Evolutionary conservation across 1,140 invertebrate species (phyloP).

Genomic region (Cotesia typhae): DNA sequence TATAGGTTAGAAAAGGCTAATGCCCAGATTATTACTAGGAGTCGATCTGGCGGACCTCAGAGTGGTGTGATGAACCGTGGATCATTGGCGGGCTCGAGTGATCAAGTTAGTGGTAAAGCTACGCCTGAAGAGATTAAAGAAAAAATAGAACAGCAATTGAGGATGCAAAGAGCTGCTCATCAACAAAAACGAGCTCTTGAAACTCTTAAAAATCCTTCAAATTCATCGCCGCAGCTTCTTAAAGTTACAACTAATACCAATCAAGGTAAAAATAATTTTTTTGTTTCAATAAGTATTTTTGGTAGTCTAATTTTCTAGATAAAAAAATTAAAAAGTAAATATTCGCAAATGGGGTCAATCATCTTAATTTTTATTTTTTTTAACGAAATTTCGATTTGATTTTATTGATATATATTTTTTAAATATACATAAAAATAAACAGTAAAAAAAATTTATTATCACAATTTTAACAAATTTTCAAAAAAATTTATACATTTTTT

Average conservation of each 20-base stretch:
- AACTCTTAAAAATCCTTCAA: slow-evolving; percentile 64
- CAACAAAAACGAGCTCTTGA: slow-evolving; percentile 83
- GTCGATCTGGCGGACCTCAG: slow-evolving; percentile 75
- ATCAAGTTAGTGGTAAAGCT: slow-evolving; percentile 62
- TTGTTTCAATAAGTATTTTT: slow-evolving; percentile 32
- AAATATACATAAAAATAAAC: too few species aligned
- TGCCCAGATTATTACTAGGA: slow-evolving; percentile 77
- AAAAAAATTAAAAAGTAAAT: too few species aligned
- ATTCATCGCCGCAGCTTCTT: slow-evolving; percentile 61
- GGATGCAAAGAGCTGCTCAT: slow-evolving; percentile 85
- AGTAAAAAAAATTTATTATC: too few species aligned
- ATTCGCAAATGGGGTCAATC: too few species aligned
- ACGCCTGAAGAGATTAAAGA: slow-evolving; percentile 86
- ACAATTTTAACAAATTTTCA: too few species aligned
- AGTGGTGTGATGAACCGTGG: slow-evolving; percentile 47
- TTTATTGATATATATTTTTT: too few species aligned
- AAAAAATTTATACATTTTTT: too few species aligned
- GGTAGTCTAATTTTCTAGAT: background rate
- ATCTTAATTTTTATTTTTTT: too few species aligned
- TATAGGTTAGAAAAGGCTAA: slow-evolving; percentile 72
- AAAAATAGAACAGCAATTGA: slow-evolving; percentile 88
- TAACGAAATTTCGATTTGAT: too few species aligned
- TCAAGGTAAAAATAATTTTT: slow-evolving; percentile 56
- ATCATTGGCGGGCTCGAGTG: slow-evolving; percentile 40
- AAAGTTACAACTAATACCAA: slow-evolving; percentile 68